Percentiles rank a stretch among this genome's conserved stretches.
phyloP scores from a whole-genome alignment of 2,888 invertebrate species.

The Malachius bipustulatus region DNA sequence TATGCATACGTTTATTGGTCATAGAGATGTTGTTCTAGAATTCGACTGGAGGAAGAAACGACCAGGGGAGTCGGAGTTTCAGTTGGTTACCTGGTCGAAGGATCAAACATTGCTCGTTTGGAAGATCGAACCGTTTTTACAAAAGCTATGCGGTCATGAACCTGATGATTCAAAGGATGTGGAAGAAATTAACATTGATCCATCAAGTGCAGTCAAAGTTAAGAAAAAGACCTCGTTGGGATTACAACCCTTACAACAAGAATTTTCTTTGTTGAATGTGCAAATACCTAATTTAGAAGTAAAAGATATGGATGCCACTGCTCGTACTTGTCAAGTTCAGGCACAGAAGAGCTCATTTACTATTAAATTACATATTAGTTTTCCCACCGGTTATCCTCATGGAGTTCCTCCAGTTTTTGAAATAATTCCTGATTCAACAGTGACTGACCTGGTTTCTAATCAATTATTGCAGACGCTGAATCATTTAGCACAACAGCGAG shows the following conservation, averaged over 20 bases:
- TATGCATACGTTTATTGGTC: constrained; percentile 86
- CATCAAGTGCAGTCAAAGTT: constrained; percentile 10
- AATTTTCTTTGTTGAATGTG: constrained; percentile 63
- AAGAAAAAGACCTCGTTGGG: constrained; percentile 32
- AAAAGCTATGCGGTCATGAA: constrained; percentile 69
- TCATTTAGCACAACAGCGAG: constrained; percentile 68
- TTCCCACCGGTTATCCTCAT: constrained; percentile 64
- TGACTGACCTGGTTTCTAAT: constrained; percentile 58
- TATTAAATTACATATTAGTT: constrained; percentile 50
- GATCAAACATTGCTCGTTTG: constrained; percentile 87
- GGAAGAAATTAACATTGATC: constrained; percentile 15
- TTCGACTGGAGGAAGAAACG: constrained; percentile 83
- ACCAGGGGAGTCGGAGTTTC: constrained; percentile 49
- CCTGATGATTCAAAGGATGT: constrained; percentile 37
- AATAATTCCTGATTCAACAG: constrained; percentile 49
- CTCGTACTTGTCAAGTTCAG: constrained; percentile 46
- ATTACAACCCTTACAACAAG: constrained; percentile 55
- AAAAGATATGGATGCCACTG: constrained; percentile 39
- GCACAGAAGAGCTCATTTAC: constrained; percentile 42
- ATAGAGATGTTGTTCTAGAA: constrained; percentile 86
- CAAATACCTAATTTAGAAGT: constrained; percentile 62
- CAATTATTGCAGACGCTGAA: constrained; percentile 71
- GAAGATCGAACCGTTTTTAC: constrained; percentile 74
- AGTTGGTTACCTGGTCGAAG: constrained; percentile 89
- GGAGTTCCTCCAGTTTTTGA: constrained; percentile 54